Evolutionary conservation across 2,797 vertebrate genomes (phyloP), one percentile per base, ranked within the genome.

Genomic region (Darevskia mixta): DNA sequence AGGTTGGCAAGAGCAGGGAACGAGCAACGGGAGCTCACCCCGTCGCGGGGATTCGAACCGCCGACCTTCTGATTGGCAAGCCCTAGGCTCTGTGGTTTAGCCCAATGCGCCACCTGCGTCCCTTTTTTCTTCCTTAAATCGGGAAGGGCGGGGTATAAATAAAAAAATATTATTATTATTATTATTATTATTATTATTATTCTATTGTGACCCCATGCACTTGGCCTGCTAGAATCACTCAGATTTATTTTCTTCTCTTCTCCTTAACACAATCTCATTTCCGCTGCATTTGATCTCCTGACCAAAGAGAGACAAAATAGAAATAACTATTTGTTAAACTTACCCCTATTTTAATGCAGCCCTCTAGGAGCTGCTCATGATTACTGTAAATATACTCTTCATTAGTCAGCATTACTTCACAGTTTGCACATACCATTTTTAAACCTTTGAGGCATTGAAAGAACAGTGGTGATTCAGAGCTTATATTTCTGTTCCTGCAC

Each of bases 381-480:
- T 86, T 67, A 45, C 64, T 35, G 3, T 35, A 78, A 86, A 67
- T 18, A 5, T 27, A 41, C 38, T 32, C 64, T 88, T 78, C 43
- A 77, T 83, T 83, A 80, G 87, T 77, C 73, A 58, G 73, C 69
- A 78, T 78, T 78, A 32, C 80, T 66, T 78, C 81, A 58, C 29
- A 67, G 7, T 83, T 78, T 83, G 32, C 67, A 83, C 45, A 71
- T 83, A 78, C 35, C 77, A 55, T 83, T 66, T 66, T 82, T 69
- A 71, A 69, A 82, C 23, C 45, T 78, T 64, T 83, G 73, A 69
- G 75, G 32, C 55, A 64, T 71, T 83, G 81, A 88, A 64, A 83
- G 41, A 88, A 66, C 45, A 4, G 25, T 29, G 23, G 64, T 88
- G 80, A 88, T 78, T 88, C 87, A 78, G n/a, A 83, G 43, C 43